Conservation (phyloP, 2,797 vertebrate genomes). For the Macroramphosus scolopax region DNA sequence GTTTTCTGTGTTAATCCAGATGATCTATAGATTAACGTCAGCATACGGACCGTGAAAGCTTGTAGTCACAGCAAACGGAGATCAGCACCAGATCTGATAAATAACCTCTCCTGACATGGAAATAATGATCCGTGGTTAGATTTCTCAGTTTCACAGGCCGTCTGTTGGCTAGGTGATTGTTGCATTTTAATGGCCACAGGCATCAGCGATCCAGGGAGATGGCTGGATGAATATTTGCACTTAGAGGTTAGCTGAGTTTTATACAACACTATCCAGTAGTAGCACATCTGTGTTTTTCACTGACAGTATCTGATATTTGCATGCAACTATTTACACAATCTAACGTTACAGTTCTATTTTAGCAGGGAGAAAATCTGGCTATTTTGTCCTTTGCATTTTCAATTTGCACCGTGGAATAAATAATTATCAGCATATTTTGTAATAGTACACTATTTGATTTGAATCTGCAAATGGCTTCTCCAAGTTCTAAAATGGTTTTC, state of each 20-base stretch:
- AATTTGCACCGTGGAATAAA: background rate
- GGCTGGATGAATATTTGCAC: constrained; percentile 32
- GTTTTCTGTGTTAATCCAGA: constrained; percentile 44
- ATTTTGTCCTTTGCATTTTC: background rate
- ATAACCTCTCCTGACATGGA: constrained; percentile 47
- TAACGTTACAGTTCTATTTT: no score
- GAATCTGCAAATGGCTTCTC: no score
- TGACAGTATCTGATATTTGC: constrained; percentile 8
- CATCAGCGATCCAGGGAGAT: constrained; percentile 45
- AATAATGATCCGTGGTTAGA: constrained; percentile 57
- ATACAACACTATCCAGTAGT: constrained; percentile 30
- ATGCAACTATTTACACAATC: background rate
- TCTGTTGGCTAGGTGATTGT: constrained; percentile 53
- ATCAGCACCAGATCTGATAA: constrained; percentile 48
- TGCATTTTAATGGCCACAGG: constrained; percentile 60
- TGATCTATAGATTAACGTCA: constrained; percentile 57
- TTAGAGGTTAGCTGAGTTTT: constrained; percentile 42
- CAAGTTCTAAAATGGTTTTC: constrained; percentile 4
- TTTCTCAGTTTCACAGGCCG: constrained; percentile 56
- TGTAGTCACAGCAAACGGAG: constrained; percentile 15
- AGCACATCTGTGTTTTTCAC: constrained; percentile 19
- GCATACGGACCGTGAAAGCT: constrained; percentile 21
- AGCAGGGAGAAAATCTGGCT: background rate
- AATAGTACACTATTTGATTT: no score
- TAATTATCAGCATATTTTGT: background rate